These are phyloP conservation scores for Melinaea menophilus DNA, from an alignment of 2,888 invertebrate genomes.

Conservation along the genomic window DNA sequence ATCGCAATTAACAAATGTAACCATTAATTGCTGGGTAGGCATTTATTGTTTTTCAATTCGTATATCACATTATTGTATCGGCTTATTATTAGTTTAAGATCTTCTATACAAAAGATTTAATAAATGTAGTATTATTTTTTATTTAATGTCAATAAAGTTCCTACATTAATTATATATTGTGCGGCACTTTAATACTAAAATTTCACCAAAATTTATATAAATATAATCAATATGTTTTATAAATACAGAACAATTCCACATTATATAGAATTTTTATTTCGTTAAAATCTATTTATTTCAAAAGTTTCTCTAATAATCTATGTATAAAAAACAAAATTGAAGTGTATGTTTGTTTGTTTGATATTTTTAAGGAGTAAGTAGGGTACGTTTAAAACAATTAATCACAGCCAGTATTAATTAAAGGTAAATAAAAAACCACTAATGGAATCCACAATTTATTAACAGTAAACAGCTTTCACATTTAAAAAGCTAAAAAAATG, in stretches of 20 bases:
- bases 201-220: slow-evolving; percentile 3
- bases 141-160: slow-evolving; percentile 25
- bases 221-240: slow-evolving; percentile 17
- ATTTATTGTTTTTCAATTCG: neutral
- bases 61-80: neutral
- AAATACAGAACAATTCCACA: slow-evolving; percentile 21
- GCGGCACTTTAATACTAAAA: neutral
- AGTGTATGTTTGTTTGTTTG: too few relatives aligned
- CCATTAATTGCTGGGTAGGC: too few relatives aligned
- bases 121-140: slow-evolving; percentile 22
- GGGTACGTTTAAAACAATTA: neutral
- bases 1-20: too few relatives aligned
- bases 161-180: slow-evolving; percentile 16
- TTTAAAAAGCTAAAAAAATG: neutral
- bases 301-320: too few relatives aligned
- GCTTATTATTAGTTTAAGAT: slow-evolving; percentile 8
- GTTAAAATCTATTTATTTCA: too few relatives aligned
- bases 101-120: slow-evolving; percentile 10
- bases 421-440: neutral
- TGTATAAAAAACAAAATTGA: too few relatives aligned
- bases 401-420: neutral
- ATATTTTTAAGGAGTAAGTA: too few relatives aligned
- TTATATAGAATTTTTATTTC: slow-evolving; percentile 7
- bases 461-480: slow-evolving; percentile 8
- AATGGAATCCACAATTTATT: slow-evolving; percentile 5